Percentiles rank a stretch among this genome's conserved stretches.
phyloP scores from a whole-genome alignment of 1,140 invertebrate genomes.

The Steinernema feltiae region DNA sequence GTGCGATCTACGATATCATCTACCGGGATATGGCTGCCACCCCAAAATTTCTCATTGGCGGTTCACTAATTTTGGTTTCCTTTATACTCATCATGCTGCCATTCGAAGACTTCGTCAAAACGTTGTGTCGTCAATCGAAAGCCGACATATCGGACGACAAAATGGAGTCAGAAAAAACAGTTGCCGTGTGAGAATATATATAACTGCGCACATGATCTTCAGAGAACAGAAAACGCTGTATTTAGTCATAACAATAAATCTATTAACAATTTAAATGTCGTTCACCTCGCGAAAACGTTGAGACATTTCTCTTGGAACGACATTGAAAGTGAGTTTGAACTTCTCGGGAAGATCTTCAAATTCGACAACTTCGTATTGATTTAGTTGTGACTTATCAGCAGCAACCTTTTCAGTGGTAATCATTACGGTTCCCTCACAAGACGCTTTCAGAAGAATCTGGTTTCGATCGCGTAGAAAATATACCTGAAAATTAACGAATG shows the following conservation, averaged over 20 bases:
- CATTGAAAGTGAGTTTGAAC: not conserved
- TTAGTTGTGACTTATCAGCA: not conserved
- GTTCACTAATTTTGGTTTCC: slow-evolving; percentile 45
- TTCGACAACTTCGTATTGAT: not conserved
- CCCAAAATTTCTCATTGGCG: slow-evolving; percentile 40
- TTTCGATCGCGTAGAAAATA: not conserved
- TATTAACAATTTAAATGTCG: not conserved
- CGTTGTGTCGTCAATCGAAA: not conserved
- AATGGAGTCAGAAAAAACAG: not conserved
- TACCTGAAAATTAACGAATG: not conserved
- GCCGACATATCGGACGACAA: not conserved
- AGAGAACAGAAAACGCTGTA: not conserved
- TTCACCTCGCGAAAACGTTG: not conserved
- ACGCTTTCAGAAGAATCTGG: not conserved
- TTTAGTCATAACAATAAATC: not conserved
- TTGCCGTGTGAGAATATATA: not conserved
- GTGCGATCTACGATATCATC: slow-evolving; percentile 48
- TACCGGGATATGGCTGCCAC: slow-evolving; percentile 41
- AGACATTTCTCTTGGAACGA: not conserved
- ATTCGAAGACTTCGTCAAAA: slow-evolving; percentile 19
- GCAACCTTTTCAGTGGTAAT: not conserved
- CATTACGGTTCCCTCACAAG: not conserved
- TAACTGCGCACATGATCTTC: not conserved
- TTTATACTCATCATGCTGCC: slow-evolving; percentile 49
- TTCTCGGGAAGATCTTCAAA: not conserved